These are phyloP conservation scores for Euphonia xanthogaster DNA, from an alignment of 2,797 vertebrate species.

Conservation along the genomic window DNA sequence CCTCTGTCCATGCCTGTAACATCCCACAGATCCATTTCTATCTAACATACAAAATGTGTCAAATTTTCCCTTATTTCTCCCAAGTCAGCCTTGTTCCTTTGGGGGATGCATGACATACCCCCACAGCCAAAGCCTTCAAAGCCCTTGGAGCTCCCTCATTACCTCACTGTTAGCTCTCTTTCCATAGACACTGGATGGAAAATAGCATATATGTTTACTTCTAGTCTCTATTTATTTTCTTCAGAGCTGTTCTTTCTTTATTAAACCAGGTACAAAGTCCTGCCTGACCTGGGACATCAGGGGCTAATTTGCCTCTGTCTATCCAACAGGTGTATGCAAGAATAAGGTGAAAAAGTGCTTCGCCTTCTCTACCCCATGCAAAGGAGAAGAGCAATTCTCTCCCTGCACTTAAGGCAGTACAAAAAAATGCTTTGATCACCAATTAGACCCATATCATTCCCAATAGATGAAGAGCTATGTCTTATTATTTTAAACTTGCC, in stretches of 20 bases:
- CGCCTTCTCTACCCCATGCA: background rate
- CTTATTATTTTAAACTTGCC: conserved; percentile 45
- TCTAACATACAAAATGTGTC: background rate
- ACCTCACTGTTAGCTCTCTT: background rate
- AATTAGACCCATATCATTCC: conserved; percentile 51
- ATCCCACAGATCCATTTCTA: background rate
- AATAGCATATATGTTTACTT: background rate
- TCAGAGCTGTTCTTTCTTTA: background rate
- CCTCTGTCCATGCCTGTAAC: background rate
- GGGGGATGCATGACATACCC: background rate
- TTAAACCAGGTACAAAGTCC: background rate
- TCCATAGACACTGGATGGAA: background rate
- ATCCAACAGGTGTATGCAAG: background rate
- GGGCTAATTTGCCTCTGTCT: background rate
- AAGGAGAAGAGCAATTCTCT: background rate
- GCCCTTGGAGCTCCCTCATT: background rate
- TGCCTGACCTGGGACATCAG: background rate
- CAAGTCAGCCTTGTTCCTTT: background rate
- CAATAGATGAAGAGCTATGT: conserved; percentile 41
- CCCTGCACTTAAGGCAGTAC: background rate
- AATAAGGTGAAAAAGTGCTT: background rate
- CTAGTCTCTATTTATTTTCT: background rate
- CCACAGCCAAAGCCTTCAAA: background rate
- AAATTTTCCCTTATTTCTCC: background rate
- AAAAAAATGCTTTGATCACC: conserved; percentile 33